Evolutionary conservation across 2,888 invertebrate genomes (phyloP).

Genomic region (Petrophora chlorosata): DNA sequence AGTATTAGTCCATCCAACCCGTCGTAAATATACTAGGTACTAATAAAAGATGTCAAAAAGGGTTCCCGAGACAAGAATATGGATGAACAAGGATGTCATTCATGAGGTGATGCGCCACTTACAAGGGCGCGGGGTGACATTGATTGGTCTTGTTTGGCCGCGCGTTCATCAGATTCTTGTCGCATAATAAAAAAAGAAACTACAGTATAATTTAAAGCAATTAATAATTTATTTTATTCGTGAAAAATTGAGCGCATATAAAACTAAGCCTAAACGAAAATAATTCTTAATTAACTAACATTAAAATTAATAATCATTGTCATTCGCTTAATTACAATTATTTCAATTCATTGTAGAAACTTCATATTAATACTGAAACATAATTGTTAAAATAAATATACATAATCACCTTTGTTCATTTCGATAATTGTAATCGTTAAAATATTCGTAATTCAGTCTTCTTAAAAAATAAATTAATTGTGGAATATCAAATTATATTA

Average conservation of each 20-base stretch:
- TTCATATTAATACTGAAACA: conserved; percentile 41
- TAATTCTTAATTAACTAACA: conserved; percentile 39
- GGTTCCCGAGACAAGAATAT: too few species aligned
- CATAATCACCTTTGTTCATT: conserved; percentile 25
- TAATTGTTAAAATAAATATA: conserved; percentile 29
- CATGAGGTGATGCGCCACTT: too few species aligned
- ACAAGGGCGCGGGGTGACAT: too few species aligned
- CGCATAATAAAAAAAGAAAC: background rate
- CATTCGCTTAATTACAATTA: conserved; percentile 46
- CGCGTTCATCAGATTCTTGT: too few species aligned
- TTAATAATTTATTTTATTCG: conserved; percentile 73
- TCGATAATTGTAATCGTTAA: conserved; percentile 7
- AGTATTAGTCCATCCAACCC: too few species aligned
- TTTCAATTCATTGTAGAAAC: conserved; percentile 41
- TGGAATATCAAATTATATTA: conserved; percentile 30
- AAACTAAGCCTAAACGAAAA: conserved; percentile 67
- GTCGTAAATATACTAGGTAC: too few species aligned
- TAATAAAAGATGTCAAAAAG: too few species aligned
- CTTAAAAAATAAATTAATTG: conserved; percentile 32
- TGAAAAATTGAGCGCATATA: conserved; percentile 79
- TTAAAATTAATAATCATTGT: conserved; percentile 48
- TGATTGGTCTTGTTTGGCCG: too few species aligned
- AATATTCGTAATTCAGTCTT: conserved; percentile 37
- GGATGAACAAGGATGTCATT: too few species aligned
- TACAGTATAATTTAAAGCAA: conserved; percentile 60